Evolutionary conservation across 1,140 invertebrate genomes (phyloP), one percentile per base, ranked within the genome.

Genomic region (Drosophila dunni): DNA sequence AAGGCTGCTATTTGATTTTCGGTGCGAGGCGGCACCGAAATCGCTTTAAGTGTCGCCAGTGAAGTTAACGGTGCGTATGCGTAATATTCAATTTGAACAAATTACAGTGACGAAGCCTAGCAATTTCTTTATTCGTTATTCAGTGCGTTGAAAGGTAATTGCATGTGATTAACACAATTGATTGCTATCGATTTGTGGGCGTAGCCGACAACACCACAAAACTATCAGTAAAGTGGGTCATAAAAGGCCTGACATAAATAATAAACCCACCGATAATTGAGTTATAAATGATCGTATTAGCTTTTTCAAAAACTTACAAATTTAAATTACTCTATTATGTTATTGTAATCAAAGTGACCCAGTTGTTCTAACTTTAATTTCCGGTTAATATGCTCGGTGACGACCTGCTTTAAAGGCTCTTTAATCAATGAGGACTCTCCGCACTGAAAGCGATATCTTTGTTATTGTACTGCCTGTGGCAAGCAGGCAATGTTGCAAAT

Each of bases 61-160:
- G 46, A 48, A 57, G 78, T 45, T 69, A 78, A 89, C 77, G 63
- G 50, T 38, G 80, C 83, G 83, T 89, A 88, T 88, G 77, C 70
- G 79, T 89, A 75, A 80, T 89, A 89, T 88, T 83, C 77, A 88
- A 89, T 88, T 83, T 73, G 46, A 45, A 38, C 56, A 79, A 86
- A 86, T 88, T 83, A 86, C 72, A 79, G 67, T 42, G 57, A 64
- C 5, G 20, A 38, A 9, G 44, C 60, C 29, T 15, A 13, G 29
- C 33, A 38, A 53, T 63, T 56, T 38, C 42, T 38, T 46, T 36
- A 44, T 48, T 54, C 7, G 10, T 68, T 63, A 54, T 58, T 72
- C 9, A 15, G 29, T 60, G 57, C 36, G 58, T 51, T 62, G 51
- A 50, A 61, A 42, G 56, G 66, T 78, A 78, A 78, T 78, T 77